Evolutionary conservation across 2,797 vertebrate species (phyloP).

Genomic region (Strix occidentalis): DNA sequence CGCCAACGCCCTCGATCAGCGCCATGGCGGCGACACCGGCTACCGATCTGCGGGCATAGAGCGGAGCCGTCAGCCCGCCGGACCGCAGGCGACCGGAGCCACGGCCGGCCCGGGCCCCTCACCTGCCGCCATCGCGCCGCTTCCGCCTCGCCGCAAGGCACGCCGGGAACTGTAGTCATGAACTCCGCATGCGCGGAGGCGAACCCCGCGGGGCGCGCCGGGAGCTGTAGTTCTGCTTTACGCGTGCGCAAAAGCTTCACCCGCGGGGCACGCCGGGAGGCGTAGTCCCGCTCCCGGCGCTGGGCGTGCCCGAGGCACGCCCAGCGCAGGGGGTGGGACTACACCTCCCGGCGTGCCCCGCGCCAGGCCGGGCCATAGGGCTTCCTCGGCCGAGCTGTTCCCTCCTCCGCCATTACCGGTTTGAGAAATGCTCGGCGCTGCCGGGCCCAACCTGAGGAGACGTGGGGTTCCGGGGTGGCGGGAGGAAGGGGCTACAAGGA

Average conservation of each 20-base stretch:
- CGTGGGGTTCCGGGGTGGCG: too few relatives aligned
- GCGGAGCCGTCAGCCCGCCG: neutral
- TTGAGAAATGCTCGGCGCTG: too few relatives aligned
- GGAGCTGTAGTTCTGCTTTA: neutral
- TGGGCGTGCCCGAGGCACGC: too few relatives aligned
- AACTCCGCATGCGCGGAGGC: neutral
- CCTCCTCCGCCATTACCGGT: too few relatives aligned
- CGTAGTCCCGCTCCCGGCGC: too few relatives aligned
- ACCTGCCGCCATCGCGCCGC: slow-evolving; percentile 26
- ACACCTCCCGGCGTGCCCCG: neutral
- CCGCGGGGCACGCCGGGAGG: neutral
- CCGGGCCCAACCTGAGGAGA: too few relatives aligned
- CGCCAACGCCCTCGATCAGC: slow-evolving; percentile 35
- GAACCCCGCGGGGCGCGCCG: fast-evolving
- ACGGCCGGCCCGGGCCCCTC: neutral
- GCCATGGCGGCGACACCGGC: neutral
- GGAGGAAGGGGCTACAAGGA: too few relatives aligned
- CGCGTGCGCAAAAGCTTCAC: neutral
- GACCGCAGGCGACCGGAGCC: neutral
- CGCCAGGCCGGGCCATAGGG: too few relatives aligned
- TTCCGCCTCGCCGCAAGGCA: neutral
- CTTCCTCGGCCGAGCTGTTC: too few relatives aligned
- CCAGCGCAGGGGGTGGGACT: neutral
- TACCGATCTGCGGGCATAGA: neutral
- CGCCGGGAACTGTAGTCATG: neutral